A percentile compares a stretch with the other conserved stretches of the same genome.
These are phyloP conservation scores for Flexamia atlantica DNA, from an alignment of 2,888 invertebrate species.

Conservation along the genomic window DNA sequence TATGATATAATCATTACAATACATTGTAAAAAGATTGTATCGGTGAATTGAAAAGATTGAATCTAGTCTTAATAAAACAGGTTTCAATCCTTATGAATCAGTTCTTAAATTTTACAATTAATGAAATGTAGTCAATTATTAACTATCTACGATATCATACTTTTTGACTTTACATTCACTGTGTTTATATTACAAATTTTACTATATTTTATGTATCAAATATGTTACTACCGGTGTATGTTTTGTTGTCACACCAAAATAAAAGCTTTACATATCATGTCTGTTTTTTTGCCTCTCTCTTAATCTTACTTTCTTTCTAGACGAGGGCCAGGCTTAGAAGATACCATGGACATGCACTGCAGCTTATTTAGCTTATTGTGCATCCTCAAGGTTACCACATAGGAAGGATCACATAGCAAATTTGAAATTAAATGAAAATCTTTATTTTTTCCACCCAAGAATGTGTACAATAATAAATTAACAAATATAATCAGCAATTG, in stretches of 20 bases:
- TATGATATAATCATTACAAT: background rate
- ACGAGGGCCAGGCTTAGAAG: no score
- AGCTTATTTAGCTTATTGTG: no score
- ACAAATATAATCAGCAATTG: no score
- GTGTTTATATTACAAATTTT: conserved; percentile 34
- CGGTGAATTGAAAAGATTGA: background rate
- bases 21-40: background rate
- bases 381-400: no score
- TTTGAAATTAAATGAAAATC: no score
- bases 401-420: no score
- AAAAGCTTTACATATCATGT: conserved; percentile 18
- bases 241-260: conserved; percentile 23
- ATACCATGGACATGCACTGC: no score
- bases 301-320: no score
- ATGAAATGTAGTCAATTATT: conserved; percentile 23
- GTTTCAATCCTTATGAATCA: background rate
- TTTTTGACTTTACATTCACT: conserved; percentile 24
- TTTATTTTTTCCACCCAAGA: no score
- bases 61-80: background rate
- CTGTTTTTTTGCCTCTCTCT: background rate
- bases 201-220: conserved; percentile 48
- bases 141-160: conserved; percentile 21
- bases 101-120: background rate
- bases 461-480: no score
- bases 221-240: conserved; percentile 34